phyloP scores from a whole-genome alignment of 2,888 invertebrate species.

The Cetonia aurata region DNA sequence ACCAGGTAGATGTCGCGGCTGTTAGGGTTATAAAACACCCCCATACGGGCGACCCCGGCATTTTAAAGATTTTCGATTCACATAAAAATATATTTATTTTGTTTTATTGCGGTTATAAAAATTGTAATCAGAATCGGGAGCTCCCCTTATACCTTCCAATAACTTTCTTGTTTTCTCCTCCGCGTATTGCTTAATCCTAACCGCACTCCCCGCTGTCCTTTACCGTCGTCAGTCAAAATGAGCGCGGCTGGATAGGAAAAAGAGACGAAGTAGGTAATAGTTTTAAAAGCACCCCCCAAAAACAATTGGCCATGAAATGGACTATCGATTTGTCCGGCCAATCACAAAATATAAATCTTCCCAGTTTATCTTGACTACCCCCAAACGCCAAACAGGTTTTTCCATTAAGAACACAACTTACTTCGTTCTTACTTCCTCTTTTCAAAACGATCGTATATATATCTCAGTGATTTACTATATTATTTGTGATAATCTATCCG shows the following conservation, averaged over 20 bases:
- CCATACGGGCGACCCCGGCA: conserved; percentile 41
- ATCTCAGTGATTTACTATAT: neutral
- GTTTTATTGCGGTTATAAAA: conserved; percentile 46
- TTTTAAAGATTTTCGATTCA: conserved; percentile 40
- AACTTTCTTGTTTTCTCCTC: neutral
- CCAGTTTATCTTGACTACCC: conserved; percentile 46
- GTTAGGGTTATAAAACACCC: conserved; percentile 52
- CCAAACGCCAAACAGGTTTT: conserved; percentile 23
- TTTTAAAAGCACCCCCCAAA: conserved; percentile 39
- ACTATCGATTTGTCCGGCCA: conserved; percentile 43
- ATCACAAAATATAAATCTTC: conserved; percentile 50
- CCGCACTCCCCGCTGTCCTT: neutral
- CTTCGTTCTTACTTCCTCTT: neutral
- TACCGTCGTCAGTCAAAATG: neutral
- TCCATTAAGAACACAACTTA: conserved; percentile 4
- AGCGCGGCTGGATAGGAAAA: neutral
- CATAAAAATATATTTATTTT: conserved; percentile 48
- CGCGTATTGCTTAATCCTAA: neutral
- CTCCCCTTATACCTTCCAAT: conserved; percentile 19
- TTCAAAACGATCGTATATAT: too few relatives aligned
- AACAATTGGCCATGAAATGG: conserved; percentile 44
- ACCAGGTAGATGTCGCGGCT: conserved; percentile 54
- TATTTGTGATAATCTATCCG: too few relatives aligned
- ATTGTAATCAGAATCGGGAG: conserved; percentile 44
- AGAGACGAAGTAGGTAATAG: neutral